A percentile compares a stretch with the other conserved stretches of the same genome.
Conservation (phyloP, 1,140 invertebrate species). For the Anastatus disparis region DNA sequence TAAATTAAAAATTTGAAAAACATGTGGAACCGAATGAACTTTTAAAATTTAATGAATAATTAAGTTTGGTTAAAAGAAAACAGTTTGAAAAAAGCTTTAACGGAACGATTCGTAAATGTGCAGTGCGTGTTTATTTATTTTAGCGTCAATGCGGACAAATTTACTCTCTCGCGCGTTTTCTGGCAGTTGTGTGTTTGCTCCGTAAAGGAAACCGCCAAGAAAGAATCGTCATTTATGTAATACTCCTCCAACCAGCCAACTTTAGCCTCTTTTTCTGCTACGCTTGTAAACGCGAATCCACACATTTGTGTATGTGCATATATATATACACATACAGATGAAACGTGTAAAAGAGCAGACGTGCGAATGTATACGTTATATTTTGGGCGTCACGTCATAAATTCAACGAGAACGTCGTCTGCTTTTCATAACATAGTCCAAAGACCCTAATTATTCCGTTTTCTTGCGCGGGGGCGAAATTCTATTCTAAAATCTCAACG, state of each 20-base stretch:
- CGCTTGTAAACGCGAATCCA: neutral
- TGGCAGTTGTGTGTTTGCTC: slow-evolving; percentile 39
- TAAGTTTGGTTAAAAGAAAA: too few relatives aligned
- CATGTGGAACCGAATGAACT: too few relatives aligned
- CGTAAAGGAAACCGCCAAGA: slow-evolving; percentile 44
- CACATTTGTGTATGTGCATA: slow-evolving; percentile 37
- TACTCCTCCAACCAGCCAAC: slow-evolving; percentile 50
- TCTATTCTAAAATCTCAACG: slow-evolving; percentile 23
- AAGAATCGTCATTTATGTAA: slow-evolving; percentile 59
- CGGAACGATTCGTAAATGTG: neutral
- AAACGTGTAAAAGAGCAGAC: slow-evolving; percentile 35
- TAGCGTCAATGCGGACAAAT: slow-evolving; percentile 36
- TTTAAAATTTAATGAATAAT: too few relatives aligned
- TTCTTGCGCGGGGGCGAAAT: neutral
- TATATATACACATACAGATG: slow-evolving; percentile 33
- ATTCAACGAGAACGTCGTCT: slow-evolving; percentile 47
- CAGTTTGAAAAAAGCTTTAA: too few relatives aligned
- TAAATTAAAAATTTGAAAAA: too few relatives aligned
- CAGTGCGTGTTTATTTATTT: neutral
- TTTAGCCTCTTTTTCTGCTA: slow-evolving; percentile 52
- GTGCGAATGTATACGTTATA: slow-evolving; percentile 46
- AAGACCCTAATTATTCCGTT: slow-evolving; percentile 47
- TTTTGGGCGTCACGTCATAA: slow-evolving; percentile 47
- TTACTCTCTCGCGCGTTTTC: slow-evolving; percentile 37
- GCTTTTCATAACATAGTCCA: slow-evolving; percentile 47